These are phyloP conservation scores for Perithous albicinctus DNA, from an alignment of 2,888 invertebrate species.

Conservation along the genomic window DNA sequence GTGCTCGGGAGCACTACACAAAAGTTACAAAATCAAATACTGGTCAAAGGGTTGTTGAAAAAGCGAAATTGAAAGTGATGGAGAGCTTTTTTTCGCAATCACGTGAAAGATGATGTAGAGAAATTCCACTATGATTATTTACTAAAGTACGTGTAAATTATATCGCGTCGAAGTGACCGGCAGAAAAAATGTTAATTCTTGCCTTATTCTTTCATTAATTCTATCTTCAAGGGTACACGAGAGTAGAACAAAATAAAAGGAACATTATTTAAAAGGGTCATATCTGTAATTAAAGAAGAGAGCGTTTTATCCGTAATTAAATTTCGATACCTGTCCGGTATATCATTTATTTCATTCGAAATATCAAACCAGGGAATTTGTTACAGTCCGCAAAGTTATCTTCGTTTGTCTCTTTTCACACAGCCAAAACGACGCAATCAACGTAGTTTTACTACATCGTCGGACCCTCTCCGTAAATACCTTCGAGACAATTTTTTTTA, in stretches of 20 bases:
- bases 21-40: conserved; percentile 21
- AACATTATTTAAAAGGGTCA: background rate
- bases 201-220: no score
- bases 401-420: background rate
- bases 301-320: background rate
- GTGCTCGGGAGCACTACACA: background rate
- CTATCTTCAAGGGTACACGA: background rate
- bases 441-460: background rate
- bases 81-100: background rate
- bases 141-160: background rate
- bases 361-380: background rate
- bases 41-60: conserved; percentile 3
- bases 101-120: background rate
- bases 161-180: no score
- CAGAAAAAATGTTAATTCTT: background rate
- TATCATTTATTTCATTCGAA: background rate
- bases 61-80: background rate
- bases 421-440: background rate
- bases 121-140: background rate
- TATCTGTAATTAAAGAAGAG: no score
- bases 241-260: background rate
- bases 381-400: background rate
- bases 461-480: background rate
- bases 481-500: background rate
- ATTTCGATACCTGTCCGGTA: background rate